Evolutionary conservation across 2,888 invertebrate species (phyloP).

Genomic region (Zaprionus obscuricornis): DNA sequence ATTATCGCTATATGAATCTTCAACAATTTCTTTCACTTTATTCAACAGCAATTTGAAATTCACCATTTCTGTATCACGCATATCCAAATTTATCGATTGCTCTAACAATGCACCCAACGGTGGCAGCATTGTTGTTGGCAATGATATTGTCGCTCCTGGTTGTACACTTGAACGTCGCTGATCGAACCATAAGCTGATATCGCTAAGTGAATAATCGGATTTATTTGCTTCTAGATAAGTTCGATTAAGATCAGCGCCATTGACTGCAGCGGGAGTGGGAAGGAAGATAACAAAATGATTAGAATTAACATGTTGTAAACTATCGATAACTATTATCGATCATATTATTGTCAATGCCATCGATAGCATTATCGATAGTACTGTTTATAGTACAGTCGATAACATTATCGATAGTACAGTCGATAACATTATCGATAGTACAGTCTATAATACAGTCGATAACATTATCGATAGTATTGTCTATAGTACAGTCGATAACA

Average conservation of each 20-base stretch:
- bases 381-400: too few species aligned
- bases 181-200: conserved; percentile 82
- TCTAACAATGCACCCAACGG: conserved; percentile 55
- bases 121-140: conserved; percentile 20
- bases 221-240: conserved; percentile 83
- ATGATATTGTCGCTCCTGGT: conserved; percentile 10
- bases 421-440: too few species aligned
- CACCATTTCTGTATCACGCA: conserved; percentile 80
- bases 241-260: conserved; percentile 82
- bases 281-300: neutral
- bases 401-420: too few species aligned
- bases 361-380: too few species aligned
- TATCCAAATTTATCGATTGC: conserved; percentile 50
- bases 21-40: conserved; percentile 83
- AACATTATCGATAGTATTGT: too few species aligned
- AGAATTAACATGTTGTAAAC: neutral
- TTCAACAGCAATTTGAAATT: conserved; percentile 81
- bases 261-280: conserved; percentile 60
- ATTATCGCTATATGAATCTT: conserved; percentile 83
- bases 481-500: too few species aligned
- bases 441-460: too few species aligned
- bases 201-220: conserved; percentile 82
- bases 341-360: too few species aligned
- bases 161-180: conserved; percentile 60
- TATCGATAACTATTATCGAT: too few species aligned